Percentiles rank a stretch among this genome's conserved stretches.
Conservation (phyloP, 2,113 vertebrate genomes). For the Cavia porcellus region DNA sequence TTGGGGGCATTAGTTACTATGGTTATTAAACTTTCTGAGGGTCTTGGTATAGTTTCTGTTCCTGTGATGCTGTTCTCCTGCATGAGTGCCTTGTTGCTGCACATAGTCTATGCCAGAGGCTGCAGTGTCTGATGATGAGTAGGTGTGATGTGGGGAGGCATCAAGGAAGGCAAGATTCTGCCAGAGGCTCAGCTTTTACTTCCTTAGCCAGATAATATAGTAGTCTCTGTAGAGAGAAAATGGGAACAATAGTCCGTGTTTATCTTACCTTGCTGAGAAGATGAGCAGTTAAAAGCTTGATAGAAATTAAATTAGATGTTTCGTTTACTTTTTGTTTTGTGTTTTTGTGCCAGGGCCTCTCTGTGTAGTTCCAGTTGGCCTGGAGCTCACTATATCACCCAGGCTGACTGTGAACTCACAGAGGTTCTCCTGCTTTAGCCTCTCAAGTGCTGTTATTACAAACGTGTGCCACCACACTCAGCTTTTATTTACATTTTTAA, state of each 20-base stretch:
- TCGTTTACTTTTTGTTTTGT: constrained; percentile 35
- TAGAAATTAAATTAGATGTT: background rate
- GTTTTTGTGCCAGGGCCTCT: background rate
- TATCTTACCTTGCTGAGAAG: constrained; percentile 37
- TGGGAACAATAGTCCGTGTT: background rate
- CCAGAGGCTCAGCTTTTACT: background rate
- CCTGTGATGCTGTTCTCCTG: background rate
- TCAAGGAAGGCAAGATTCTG: background rate
- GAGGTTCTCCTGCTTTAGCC: background rate
- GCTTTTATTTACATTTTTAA: background rate
- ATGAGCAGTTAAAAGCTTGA: constrained; percentile 40
- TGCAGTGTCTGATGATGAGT: background rate
- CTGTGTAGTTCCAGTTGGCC: background rate
- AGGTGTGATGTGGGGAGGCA: background rate
- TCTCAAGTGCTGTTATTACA: background rate
- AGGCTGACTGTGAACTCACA: background rate
- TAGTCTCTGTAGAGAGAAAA: constrained; percentile 24
- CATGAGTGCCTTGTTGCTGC: background rate
- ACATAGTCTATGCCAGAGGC: background rate
- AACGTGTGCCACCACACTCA: background rate
- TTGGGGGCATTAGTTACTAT: background rate
- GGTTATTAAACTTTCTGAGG: constrained; percentile 13
- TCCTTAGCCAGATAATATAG: background rate
- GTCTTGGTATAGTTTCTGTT: background rate
- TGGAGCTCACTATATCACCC: background rate